Evolutionary conservation across 2,888 invertebrate species (phyloP), one percentile per base, ranked within the genome.

Genomic region (Octonoba sinensis): DNA sequence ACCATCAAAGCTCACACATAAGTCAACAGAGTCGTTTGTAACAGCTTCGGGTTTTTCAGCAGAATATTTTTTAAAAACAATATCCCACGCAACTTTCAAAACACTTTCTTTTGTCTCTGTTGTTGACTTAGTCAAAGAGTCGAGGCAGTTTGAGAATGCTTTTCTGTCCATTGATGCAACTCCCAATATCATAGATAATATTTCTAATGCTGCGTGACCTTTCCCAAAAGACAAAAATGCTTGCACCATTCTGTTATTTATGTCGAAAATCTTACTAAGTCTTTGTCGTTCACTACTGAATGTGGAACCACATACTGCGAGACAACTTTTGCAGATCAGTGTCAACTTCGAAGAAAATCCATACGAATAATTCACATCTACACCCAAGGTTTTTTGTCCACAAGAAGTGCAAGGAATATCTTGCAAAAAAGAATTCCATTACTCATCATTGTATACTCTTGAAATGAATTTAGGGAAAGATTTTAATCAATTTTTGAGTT

Each of bases 111-210:
- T 54, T 1, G n/a, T 54, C 15, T 54, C 11, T 0, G 54, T 4
- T 0, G 54, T 54, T 54, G n/a, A 1, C 15, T n/a, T 18, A 1
- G n/a, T 6, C 0, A 54, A 16, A 1, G n/a, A 54, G 18, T 54
- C 54, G 3, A 36, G 36, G 36, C 36, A 36, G 36, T 36, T 36
- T 1, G 36, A 6, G 8, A 54, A 54, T 11, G 54, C 15, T 54
- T 3, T 54, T 3, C 54, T 54, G 54, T 54, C 54, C 54, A 54
- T 54, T 54, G n/a, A n/a, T 11, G 54, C 15, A 1, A 54, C n/a
- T n/a, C 54, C 54, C 54, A n/a, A 54, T 18, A 54, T 54, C 54
- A 54, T 54, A 11, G 54, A 54, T 16, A 54, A 18, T 54, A 18
- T 54, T 16, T 54, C 54, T 16, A 54, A 13, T 3, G 54, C 54